Base-by-base conservation (phyloP, 2,888 invertebrate genomes). In the Rambutsinella grinnellia region DNA sequence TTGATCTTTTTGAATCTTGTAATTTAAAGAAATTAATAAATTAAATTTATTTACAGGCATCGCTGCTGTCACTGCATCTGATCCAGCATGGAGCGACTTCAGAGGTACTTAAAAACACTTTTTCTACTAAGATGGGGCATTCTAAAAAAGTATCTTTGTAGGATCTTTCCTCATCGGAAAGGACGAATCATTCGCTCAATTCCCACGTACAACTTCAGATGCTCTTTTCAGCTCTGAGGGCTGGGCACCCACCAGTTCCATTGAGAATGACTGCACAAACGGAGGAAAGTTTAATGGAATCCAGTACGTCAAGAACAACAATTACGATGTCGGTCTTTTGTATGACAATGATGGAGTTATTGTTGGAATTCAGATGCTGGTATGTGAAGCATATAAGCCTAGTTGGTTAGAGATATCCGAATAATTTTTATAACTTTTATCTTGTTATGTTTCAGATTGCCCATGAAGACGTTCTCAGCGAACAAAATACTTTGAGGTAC, bases 281-380 rank as follows among this genome's bases (percentile, higher is more conserved):
- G 67, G 63, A 44, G 76, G 69, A 10, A 60, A 46, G 2, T 79
- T 79, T 28, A 57, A 76, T 54, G 81, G 81, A 28, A 61, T 61
- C 60, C 76, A 79, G 2, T 65, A 75, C 17, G 47, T 71, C 8
- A 44, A 77, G 46, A 54, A 61, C 54, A 72, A 69, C 15, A 80
- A 81, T 19, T 28, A 61, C 57, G 26, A 57, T 1, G 23, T 77
- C 10, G 67, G 46, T 19, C 51, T 80, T 1, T 60, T 81, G n/a
- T 80, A 67, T 21, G 81, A 81, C 49, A 60, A 58, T 8, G 76
- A 81, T 60, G 82, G 81, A 24, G 63, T 77, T 19, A 74, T 82
- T 47, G 76, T 78, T 65, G 82, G 82, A 47, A 57, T 80, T 58
- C 82, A 82, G 58, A 54, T 75, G 23, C 68, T 76, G 63, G 79